A percentile compares a stretch with the other conserved stretches of the same genome.
phyloP scores from a whole-genome alignment of 2,888 invertebrate species.

The Eupithecia pulchellata region DNA sequence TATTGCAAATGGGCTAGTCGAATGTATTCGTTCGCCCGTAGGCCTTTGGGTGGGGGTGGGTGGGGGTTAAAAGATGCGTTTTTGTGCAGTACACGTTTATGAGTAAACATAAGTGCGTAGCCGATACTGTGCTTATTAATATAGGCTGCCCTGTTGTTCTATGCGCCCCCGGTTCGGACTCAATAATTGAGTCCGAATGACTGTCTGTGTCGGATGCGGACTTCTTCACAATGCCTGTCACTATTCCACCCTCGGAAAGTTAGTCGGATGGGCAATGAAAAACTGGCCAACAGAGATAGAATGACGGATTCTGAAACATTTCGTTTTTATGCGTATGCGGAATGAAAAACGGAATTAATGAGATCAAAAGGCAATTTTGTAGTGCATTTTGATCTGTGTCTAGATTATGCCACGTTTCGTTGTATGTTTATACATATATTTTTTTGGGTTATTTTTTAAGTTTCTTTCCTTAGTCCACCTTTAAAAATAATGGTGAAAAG shows the following conservation, averaged over 20 bases:
- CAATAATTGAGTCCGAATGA: constrained; percentile 50
- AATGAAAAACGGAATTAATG: neutral
- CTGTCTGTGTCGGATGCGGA: constrained; percentile 51
- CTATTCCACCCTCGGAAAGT: constrained; percentile 37
- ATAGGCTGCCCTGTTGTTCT: constrained; percentile 35
- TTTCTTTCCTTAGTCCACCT: neutral
- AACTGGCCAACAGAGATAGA: constrained; percentile 15
- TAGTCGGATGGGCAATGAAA: constrained; percentile 30
- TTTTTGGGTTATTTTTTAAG: neutral
- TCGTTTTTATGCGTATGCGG: neutral
- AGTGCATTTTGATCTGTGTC: neutral
- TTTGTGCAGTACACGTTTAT: constrained; percentile 81
- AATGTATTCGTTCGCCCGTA: constrained; percentile 82
- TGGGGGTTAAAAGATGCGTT: constrained; percentile 78
- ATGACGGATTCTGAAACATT: neutral
- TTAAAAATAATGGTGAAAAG: neutral
- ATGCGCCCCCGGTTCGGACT: constrained; percentile 54
- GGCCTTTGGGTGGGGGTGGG: constrained; percentile 63
- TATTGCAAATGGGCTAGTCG: constrained; percentile 85
- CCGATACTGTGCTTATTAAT: constrained; percentile 66
- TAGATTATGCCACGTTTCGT: neutral
- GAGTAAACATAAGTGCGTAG: constrained; percentile 81
- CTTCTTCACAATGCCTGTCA: constrained; percentile 53
- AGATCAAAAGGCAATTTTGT: neutral
- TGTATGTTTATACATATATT: neutral